Conservation (phyloP, 2,113 vertebrate species). For the Hystrix cristata region DNA sequence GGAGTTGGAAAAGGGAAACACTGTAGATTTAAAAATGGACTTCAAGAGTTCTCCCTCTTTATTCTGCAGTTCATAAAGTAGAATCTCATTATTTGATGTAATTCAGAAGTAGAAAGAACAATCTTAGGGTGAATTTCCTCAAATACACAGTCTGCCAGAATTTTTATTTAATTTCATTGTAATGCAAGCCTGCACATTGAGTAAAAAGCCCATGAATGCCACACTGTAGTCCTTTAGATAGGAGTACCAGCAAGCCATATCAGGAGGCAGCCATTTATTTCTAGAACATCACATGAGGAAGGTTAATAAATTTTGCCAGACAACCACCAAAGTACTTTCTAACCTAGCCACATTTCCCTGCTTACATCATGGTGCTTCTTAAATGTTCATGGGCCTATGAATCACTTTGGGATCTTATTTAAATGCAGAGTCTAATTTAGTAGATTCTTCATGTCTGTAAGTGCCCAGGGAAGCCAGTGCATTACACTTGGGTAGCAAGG, state of each 20-base stretch:
- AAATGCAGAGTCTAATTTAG: constrained; percentile 3
- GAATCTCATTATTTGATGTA: constrained; percentile 28
- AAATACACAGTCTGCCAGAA: constrained; percentile 26
- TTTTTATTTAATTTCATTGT: constrained; percentile 36
- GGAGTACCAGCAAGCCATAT: constrained; percentile 5
- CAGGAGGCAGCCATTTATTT: neutral
- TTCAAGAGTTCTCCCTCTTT: constrained; percentile 26
- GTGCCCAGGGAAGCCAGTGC: neutral
- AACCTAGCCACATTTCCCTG: neutral
- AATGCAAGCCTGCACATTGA: constrained; percentile 1
- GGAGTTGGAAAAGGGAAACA: neutral
- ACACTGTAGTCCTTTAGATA: neutral
- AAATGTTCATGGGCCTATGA: neutral
- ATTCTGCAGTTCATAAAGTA: neutral
- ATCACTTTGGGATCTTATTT: neutral
- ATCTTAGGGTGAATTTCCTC: neutral
- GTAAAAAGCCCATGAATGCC: neutral
- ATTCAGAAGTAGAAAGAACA: constrained; percentile 35
- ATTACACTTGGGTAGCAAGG: neutral
- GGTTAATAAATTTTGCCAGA: neutral
- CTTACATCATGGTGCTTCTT: neutral
- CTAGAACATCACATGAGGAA: neutral
- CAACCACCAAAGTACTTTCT: constrained; percentile 42
- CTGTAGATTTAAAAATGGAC: neutral
- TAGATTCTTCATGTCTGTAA: neutral